Percentiles rank a stretch among this genome's conserved stretches.
Conservation (phyloP, 1,140 invertebrate genomes). For the Dendrolimus punctatus region DNA sequence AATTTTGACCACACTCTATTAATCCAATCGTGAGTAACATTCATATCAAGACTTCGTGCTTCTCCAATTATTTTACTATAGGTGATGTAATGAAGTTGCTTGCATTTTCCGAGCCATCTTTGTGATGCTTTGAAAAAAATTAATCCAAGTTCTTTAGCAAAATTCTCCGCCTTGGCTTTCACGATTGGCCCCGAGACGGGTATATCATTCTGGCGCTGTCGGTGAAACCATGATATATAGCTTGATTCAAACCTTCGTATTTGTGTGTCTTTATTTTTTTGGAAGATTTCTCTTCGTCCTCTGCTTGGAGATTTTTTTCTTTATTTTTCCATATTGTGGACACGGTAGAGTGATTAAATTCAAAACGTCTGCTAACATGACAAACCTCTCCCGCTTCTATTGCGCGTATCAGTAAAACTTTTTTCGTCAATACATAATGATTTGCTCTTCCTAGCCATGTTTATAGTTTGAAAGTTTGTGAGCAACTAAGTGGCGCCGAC, state of each 20-base stretch:
- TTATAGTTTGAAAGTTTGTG: conserved; percentile 18
- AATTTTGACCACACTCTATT: no score
- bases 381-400: conserved; percentile 25
- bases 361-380: conserved; percentile 24
- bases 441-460: conserved; percentile 27
- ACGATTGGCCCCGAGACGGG: conserved; percentile 37
- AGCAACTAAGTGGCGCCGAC: conserved; percentile 9
- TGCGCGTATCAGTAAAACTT: conserved; percentile 24
- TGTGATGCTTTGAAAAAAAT: conserved; percentile 30
- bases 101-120: conserved; percentile 36
- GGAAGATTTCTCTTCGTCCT: conserved; percentile 15
- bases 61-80: conserved; percentile 9
- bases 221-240: conserved; percentile 33
- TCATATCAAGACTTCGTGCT: no score
- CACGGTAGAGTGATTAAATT: conserved; percentile 20
- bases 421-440: conserved; percentile 22
- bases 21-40: no score
- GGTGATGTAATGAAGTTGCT: conserved; percentile 26
- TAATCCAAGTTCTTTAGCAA: conserved; percentile 27
- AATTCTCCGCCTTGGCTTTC: conserved; percentile 36
- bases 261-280: conserved; percentile 26
- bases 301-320: conserved; percentile 25
- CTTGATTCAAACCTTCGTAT: conserved; percentile 37
- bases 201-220: conserved; percentile 31
- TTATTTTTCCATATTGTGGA: conserved; percentile 29